Evolutionary conservation across 2,113 vertebrate species (phyloP).

Genomic region (Sinosuthora webbiana): DNA sequence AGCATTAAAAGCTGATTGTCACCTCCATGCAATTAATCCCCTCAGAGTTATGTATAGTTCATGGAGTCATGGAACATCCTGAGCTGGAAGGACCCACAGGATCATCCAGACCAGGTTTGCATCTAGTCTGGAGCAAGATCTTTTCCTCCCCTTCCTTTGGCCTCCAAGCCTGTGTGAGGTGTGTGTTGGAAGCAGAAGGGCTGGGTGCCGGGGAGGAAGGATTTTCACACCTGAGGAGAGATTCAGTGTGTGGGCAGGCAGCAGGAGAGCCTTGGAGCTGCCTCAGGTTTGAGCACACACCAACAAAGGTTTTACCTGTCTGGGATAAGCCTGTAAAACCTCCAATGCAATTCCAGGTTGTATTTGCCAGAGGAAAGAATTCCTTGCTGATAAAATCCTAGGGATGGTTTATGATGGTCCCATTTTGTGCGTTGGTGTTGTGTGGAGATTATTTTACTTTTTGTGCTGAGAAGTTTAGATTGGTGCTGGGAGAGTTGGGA

Average conservation of each 20-base stretch:
- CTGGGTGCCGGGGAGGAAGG: not conserved
- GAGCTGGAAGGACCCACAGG: not conserved
- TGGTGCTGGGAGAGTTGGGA: not conserved
- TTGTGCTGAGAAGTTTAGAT: not conserved
- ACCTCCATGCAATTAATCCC: rapidly evolving
- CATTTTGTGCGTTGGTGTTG: rapidly evolving
- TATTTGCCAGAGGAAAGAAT: not conserved
- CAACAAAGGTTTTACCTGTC: not conserved
- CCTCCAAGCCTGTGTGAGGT: not conserved
- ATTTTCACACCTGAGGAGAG: not conserved
- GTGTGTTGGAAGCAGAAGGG: not conserved
- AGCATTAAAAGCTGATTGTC: not conserved
- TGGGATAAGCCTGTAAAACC: not conserved
- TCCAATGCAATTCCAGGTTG: not conserved
- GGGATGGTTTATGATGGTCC: rapidly evolving
- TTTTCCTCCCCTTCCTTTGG: rapidly evolving
- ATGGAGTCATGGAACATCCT: not conserved
- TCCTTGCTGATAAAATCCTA: not conserved
- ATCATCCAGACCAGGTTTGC: not conserved
- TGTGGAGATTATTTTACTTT: not conserved
- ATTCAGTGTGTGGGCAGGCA: too few relatives aligned
- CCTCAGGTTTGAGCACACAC: not conserved
- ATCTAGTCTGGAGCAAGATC: not conserved
- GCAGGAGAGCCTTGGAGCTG: not conserved
- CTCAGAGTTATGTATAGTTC: rapidly evolving